Conservation (phyloP, 2,888 invertebrate species). For the Chromoteleia sp. region DNA sequence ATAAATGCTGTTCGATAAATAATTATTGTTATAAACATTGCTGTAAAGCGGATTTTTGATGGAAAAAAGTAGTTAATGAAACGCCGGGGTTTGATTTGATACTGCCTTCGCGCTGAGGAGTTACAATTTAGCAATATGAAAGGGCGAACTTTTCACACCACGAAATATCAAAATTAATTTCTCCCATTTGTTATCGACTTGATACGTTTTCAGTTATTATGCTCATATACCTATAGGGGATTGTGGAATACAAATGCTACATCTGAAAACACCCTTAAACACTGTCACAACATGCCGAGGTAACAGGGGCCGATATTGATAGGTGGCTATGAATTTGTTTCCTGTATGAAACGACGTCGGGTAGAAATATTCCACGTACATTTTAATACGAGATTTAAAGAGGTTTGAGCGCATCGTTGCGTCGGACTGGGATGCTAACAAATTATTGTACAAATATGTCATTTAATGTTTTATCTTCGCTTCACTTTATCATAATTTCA, state of each 20-base stretch:
- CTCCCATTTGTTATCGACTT: conserved; percentile 80
- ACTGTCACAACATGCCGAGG: conserved; percentile 81
- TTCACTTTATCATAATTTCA: no score
- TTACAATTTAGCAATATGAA: conserved; percentile 8
- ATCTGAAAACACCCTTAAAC: conserved; percentile 80
- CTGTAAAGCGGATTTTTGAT: no score
- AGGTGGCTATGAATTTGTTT: conserved; percentile 78
- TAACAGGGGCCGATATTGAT: conserved; percentile 77
- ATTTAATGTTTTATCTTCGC: no score
- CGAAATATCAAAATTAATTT: conserved; percentile 78
- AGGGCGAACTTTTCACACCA: conserved; percentile 62
- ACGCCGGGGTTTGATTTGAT: not conserved
- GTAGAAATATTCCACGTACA: conserved; percentile 68
- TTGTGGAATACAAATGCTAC: conserved; percentile 72
- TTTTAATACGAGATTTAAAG: conserved; percentile 5
- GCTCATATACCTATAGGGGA: conserved; percentile 54
- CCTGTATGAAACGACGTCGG: conserved; percentile 72
- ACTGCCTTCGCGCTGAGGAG: conserved; percentile 8
- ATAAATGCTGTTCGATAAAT: no score
- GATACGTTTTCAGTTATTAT: conserved; percentile 72
- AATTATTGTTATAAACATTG: no score
- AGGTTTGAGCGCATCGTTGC: not conserved
- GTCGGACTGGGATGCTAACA: not conserved
- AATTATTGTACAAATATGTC: not conserved
- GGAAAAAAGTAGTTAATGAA: not conserved